A percentile compares a stretch with the other conserved stretches of the same genome.
Evolutionary conservation across 1,140 invertebrate genomes (phyloP).

Genomic region (Myzus persicae): DNA sequence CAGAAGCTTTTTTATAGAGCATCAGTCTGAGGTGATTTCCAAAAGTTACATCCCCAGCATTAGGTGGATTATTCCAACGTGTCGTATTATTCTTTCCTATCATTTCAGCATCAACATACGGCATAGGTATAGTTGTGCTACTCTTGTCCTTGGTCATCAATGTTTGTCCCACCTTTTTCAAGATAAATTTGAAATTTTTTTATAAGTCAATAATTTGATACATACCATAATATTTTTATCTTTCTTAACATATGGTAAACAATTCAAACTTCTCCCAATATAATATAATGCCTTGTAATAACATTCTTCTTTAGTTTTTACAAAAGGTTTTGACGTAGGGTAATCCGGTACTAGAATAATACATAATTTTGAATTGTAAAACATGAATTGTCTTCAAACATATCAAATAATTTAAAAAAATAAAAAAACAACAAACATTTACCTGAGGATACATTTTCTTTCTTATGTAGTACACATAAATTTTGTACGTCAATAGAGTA

Average conservation of each 20-base stretch:
- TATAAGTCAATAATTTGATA: background rate
- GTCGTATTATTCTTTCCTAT: background rate
- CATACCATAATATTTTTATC: background rate
- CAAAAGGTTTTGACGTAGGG: background rate
- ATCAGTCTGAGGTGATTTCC: background rate
- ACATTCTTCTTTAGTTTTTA: background rate
- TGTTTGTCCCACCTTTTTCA: background rate
- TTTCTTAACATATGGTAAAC: background rate
- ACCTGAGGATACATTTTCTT: background rate
- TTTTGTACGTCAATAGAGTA: background rate
- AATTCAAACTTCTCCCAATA: background rate
- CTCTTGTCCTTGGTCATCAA: background rate
- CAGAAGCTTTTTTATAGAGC: background rate
- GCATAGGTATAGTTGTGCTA: background rate
- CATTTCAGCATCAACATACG: background rate
- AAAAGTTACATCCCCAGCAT: background rate
- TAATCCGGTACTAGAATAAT: background rate
- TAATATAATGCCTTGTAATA: background rate
- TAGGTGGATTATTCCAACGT: background rate
- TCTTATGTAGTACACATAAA: background rate
- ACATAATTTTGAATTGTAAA: background rate
- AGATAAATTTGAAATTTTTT: background rate
- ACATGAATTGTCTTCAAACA: background rate
- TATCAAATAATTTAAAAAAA: too few species aligned
- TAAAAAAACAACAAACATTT: background rate